Evolutionary conservation across 1,140 invertebrate genomes (phyloP).

Genomic region (Oscheius sp.): DNA sequence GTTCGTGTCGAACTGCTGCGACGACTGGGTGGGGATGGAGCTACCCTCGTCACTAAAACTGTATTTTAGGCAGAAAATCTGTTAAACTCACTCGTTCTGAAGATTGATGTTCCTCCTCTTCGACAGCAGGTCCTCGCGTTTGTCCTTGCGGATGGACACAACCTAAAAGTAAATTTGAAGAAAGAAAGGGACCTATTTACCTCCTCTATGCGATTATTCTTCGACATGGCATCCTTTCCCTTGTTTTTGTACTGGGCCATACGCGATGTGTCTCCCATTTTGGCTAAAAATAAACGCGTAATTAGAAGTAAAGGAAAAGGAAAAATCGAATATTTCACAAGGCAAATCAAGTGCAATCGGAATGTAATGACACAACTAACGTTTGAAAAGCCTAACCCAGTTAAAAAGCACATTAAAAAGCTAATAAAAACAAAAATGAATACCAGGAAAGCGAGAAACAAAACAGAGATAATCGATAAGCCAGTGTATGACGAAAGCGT

Average conservation of each 20-base stretch:
- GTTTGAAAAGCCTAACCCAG: too few relatives aligned
- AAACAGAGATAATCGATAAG: too few relatives aligned
- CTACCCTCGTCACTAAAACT: constrained; percentile 18
- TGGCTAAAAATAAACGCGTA: background rate
- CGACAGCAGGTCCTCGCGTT: constrained; percentile 88
- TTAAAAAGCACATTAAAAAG: too few relatives aligned
- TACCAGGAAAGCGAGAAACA: too few relatives aligned
- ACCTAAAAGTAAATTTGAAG: constrained; percentile 69
- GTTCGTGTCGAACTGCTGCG: constrained; percentile 32
- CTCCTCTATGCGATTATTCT: constrained; percentile 73
- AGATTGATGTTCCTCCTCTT: constrained; percentile 83
- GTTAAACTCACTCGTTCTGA: constrained; percentile 29
- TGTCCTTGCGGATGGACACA: constrained; percentile 90
- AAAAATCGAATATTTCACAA: too few relatives aligned
- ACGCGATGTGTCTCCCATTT: constrained; percentile 17
- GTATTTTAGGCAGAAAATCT: background rate
- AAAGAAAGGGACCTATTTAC: background rate
- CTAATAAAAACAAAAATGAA: too few relatives aligned
- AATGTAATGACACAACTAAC: too few relatives aligned
- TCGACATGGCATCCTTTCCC: constrained; percentile 53
- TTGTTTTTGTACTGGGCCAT: constrained; percentile 53
- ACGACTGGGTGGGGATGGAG: constrained; percentile 14
- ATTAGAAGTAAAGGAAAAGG: too few relatives aligned
- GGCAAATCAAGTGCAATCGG: too few relatives aligned
- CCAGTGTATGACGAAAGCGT: too few relatives aligned